These are phyloP conservation scores for Microcebus griseorufus DNA, from an alignment of 2,113 vertebrate species.

Conservation along the genomic window DNA sequence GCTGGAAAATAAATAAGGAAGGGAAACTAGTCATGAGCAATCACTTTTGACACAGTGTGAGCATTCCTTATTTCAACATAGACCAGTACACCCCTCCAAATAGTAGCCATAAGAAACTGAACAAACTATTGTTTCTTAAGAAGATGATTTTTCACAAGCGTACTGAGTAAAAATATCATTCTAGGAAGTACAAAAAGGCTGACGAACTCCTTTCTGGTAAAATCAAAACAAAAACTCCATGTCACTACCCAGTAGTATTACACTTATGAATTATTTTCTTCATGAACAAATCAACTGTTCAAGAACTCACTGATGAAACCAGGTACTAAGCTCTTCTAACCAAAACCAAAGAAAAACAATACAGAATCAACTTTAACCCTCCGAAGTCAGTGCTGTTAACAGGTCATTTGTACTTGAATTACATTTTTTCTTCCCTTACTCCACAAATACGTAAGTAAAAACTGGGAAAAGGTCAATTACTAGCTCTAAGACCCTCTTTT, in stretches of 20 bases:
- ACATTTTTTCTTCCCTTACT: not conserved
- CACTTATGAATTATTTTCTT: conserved; percentile 21
- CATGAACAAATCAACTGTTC: not conserved
- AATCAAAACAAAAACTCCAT: not conserved
- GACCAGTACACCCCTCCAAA: conserved; percentile 12
- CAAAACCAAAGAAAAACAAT: conserved; percentile 43
- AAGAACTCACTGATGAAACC: not conserved
- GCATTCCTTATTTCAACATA: conserved; percentile 4
- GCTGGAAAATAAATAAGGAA: not conserved
- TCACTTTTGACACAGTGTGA: not conserved
- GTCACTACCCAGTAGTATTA: not conserved
- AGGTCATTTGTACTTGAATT: not conserved
- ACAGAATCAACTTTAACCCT: conserved; percentile 4
- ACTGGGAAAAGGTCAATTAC: not conserved
- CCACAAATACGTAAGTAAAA: not conserved
- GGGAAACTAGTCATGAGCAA: not conserved
- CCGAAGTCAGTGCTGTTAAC: not conserved
- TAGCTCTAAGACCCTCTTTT: not conserved
- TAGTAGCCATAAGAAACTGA: not conserved
- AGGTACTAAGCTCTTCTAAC: not conserved
- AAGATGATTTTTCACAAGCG: conserved; percentile 13
- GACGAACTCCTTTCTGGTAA: not conserved
- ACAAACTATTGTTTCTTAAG: conserved; percentile 48
- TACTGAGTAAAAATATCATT: not conserved
- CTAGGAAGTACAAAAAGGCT: not conserved